Evolutionary conservation across 2,888 invertebrate species (phyloP), one percentile per base, ranked within the genome.

Genomic region (Amblyteles armatorius): DNA sequence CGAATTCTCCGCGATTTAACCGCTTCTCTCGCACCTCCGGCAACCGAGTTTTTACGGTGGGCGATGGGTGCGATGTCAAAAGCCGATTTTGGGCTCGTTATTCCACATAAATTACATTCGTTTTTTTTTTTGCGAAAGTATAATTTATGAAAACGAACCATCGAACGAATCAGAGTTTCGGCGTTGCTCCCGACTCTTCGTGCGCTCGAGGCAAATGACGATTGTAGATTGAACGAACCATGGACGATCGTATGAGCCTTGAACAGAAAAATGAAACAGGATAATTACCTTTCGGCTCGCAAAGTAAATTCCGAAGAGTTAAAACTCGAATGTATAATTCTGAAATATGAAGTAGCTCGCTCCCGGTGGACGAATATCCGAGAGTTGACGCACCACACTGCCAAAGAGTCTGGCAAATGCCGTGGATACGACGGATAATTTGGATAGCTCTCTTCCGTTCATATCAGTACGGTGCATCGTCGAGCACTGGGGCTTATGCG

Each of bases 291-390:
- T 16, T 48, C 44, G 16, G 1, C 44, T 48, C 13, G 16, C 44
- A 4, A 44, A 44, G 44, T 44, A 16, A 44, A 44, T 44, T 44
- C 44, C 44, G 3, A 13, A 16, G 3, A 44, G 44, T 16, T 16
- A 44, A 13, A 16, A 44, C 44, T 44, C 44, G 3, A 48, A 16
- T 48, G 4, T 16, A 86, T 79, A 87, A 82, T 87, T 84, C 83
- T 81, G 79, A 87, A 85, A 86, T 88, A 86, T 87, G 82, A 89
- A 89, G 86, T 77, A 84, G 87, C 82, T 87, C 84, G 84, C 67
- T 44, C 73, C 16, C 44, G 44, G 9, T 44, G 44, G 44, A 3
- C 44, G 13, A 48, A n/a, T 74, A 22, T 50, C 50, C 50, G 63
- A 22, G 48, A 52, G 55, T 48, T 68, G 82, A 65, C 55, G 48